These are phyloP conservation scores for Megaceryle maxima DNA, from an alignment of 2,113 vertebrate genomes.

Conservation along the genomic window DNA sequence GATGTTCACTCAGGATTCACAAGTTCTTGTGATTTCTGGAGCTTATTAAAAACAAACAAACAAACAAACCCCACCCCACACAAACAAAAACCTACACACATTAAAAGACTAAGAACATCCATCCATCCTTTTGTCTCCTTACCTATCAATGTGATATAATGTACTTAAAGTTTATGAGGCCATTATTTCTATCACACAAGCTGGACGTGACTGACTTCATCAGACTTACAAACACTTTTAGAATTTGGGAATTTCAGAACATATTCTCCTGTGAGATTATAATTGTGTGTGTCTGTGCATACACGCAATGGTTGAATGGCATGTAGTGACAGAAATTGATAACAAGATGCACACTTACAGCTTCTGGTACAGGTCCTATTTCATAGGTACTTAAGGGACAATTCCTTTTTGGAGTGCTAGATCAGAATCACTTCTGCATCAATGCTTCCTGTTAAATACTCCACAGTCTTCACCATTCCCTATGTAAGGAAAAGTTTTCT, in stretches of 20 bases:
- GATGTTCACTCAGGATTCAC: not conserved
- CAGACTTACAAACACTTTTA: not conserved
- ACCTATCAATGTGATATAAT: not conserved
- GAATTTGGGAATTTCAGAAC: not conserved
- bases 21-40: not conserved
- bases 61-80: not conserved
- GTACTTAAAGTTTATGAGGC: not conserved
- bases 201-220: not conserved
- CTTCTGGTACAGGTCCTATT: not conserved
- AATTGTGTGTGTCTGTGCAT: not conserved
- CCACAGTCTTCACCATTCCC: not conserved
- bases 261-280: not conserved
- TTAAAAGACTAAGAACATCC: not conserved
- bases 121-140: not conserved
- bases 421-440: not conserved
- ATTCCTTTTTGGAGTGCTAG: not conserved
- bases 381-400: not conserved
- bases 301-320: not conserved
- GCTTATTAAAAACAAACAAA: not conserved
- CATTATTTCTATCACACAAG: not conserved
- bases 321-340: not conserved
- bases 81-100: too few species aligned
- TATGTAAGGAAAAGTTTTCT: not conserved
- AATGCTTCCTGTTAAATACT: not conserved
- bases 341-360: fast-evolving